phyloP scores from a whole-genome alignment of 2,113 vertebrate species.

The Glareola pratincola region DNA sequence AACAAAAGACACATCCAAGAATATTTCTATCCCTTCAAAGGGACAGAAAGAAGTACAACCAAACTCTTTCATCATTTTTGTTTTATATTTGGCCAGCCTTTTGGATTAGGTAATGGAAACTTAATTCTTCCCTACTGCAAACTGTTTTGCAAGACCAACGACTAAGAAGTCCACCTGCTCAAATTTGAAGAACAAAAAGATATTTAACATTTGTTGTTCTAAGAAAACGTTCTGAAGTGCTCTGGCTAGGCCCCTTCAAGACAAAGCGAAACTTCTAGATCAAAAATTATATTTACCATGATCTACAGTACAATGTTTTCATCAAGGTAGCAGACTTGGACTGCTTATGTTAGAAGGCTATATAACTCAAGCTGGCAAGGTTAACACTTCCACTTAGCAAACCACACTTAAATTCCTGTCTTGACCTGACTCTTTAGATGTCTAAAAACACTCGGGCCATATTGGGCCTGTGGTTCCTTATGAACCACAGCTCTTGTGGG shows the following conservation, averaged over 20 bases:
- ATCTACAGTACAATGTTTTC: neutral
- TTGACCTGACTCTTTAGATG: neutral
- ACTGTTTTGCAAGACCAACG: conserved; percentile 22
- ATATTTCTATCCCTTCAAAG: conserved; percentile 55
- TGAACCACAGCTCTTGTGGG: neutral
- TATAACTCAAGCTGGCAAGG: neutral
- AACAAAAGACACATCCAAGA: conserved; percentile 41
- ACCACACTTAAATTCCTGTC: neutral
- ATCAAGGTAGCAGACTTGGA: conserved; percentile 2
- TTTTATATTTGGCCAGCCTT: conserved; percentile 50
- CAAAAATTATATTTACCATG: neutral
- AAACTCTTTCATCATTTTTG: conserved; percentile 10
- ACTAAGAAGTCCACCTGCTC: neutral
- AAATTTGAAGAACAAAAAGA: neutral
- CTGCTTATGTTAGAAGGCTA: neutral
- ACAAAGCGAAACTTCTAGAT: neutral
- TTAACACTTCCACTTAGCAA: neutral
- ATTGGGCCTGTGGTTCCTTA: neutral
- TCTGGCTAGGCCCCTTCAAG: neutral
- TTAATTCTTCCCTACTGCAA: conserved; percentile 27
- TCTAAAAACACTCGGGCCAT: neutral
- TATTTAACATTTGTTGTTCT: neutral
- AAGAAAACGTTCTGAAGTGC: neutral
- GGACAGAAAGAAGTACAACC: conserved; percentile 14
- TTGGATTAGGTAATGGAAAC: conserved; percentile 70